Base-by-base conservation (phyloP, 2,888 invertebrate genomes). In the Lochmaea crataegi region DNA sequence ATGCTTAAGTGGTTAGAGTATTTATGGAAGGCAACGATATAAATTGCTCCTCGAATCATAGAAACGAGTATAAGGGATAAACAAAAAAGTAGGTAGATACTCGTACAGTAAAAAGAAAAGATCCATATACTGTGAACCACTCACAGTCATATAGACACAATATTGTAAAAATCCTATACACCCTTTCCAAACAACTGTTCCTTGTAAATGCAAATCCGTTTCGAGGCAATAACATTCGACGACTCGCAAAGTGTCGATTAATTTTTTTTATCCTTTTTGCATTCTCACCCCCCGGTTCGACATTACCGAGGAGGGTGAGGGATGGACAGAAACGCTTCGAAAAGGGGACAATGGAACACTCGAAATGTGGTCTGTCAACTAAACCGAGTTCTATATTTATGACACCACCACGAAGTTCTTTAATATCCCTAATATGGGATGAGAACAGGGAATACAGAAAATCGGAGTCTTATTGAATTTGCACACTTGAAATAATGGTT, bases 191-290 rank as follows among this genome's bases (percentile, higher is more conserved):
- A 61, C 61, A 61, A 61, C 42, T 61, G 42, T 61, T 61, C 32
- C 58, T 38, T 58, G 41, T 61, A 61, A 41, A 61, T 41, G 61
- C 38, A 61, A 61, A 61, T 61, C 10, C 60, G 60, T 11, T n/a
- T 38, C 32, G 60, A 38, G 60, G 38, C 38, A 32, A 32, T 32
- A 60, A 32, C 60, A 60, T 60, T 58, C 58, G 64, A 48, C 61
- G 48, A 63, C 9, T 63, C 58, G 65, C 66, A 75, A 75, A 76
- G 73, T 74, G 71, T 68, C 75, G 73, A 76, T 75, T 76, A 76
- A 76, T 76, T 75, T 76, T 76, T 76, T 74, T 26, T 7, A 56
- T 42, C 42, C 61, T 42, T 18, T 61, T 61, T 61, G 41, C 42
- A 42, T 41, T 42, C 32, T 61, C 61, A 42, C 61, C 61, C 61